These are phyloP conservation scores for Macquaria australasica DNA, from an alignment of 2,113 vertebrate species.

Conservation along the genomic window DNA sequence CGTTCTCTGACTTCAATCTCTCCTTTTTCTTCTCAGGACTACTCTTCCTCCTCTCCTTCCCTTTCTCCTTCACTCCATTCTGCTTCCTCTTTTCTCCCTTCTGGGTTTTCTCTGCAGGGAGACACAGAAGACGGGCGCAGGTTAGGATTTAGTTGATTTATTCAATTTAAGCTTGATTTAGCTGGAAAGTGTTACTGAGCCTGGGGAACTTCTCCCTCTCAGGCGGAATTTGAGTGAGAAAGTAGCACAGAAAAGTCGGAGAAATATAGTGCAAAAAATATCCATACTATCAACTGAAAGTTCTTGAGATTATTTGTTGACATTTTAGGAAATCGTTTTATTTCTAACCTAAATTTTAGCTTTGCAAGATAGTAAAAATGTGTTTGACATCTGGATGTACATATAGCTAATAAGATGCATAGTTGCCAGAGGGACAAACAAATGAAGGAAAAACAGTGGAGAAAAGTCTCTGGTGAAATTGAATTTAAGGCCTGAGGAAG, in stretches of 20 bases:
- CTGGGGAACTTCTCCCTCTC: neutral
- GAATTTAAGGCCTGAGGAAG: neutral
- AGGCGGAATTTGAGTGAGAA: conserved; percentile 15
- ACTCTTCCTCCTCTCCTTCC: conserved; percentile 89
- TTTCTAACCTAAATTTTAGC: neutral
- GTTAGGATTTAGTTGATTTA: conserved; percentile 46
- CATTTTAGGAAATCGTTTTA: neutral
- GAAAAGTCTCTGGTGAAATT: neutral
- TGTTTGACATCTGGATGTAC: neutral
- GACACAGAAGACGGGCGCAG: conserved; percentile 65
- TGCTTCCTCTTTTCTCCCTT: conserved; percentile 92
- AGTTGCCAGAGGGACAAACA: neutral
- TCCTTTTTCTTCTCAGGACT: conserved; percentile 95
- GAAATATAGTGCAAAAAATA: neutral
- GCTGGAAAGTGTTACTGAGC: conserved; percentile 12
- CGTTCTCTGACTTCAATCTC: conserved; percentile 90
- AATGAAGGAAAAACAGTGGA: neutral
- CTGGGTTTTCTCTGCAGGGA: conserved; percentile 87
- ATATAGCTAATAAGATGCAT: neutral
- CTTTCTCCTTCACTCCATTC: conserved; percentile 90
- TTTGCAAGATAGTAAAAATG: neutral
- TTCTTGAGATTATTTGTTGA: conserved; percentile 5
- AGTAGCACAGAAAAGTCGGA: neutral
- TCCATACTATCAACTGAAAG: neutral
- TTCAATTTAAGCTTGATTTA: conserved; percentile 38